Base-by-base conservation (phyloP, 2,797 vertebrate genomes). In the Siniperca scherzeri region DNA sequence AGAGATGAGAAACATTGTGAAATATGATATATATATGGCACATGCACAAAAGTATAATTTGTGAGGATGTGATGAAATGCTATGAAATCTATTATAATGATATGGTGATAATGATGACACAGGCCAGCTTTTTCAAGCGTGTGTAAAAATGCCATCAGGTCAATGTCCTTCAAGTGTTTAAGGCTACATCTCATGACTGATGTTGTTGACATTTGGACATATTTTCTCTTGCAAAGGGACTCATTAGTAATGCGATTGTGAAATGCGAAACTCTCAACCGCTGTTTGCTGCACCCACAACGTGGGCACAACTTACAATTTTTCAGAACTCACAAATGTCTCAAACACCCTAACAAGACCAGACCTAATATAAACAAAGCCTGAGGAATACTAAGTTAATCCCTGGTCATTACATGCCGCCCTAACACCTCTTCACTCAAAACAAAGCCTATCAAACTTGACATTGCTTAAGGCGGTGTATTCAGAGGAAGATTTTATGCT, bases 61-160 rank as follows among this genome's bases (percentile, higher is more conserved):
- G 33, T n/a, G 33, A 83, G 52, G 38, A 80, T 74, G 38, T 90
- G 91, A 91, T 88, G 88, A 85, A 91, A 91, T 76, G 77, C 74
- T 19, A 7, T 72, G 88, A 89, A 91, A 92, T 81, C 38, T 38
- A 65, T 74, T 10, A 27, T 30, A 25, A 72, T 85, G 30, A 79
- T 87, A 30, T 30, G 30, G 30, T 30, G 30, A 30, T 30, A 3
- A 3, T 30, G 30, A 30, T 30, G 30, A 30, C 72, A 68, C 27
- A 73, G 79, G 12, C 60, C 14, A 46, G 61, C 16, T 10, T 81
- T 85, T 80, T 30, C 16, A 66, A 48, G 9, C 62, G 78, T 68
- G 76, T 42, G 59, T 65, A 70, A 70, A 86, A 81, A 80, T 74
- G 42, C 50, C 71, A 86, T 70, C 27, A 70, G 83, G 68, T 85